These are phyloP conservation scores for Gisinianus flammeolus DNA, from an alignment of 2,888 invertebrate species.

Conservation along the genomic window DNA sequence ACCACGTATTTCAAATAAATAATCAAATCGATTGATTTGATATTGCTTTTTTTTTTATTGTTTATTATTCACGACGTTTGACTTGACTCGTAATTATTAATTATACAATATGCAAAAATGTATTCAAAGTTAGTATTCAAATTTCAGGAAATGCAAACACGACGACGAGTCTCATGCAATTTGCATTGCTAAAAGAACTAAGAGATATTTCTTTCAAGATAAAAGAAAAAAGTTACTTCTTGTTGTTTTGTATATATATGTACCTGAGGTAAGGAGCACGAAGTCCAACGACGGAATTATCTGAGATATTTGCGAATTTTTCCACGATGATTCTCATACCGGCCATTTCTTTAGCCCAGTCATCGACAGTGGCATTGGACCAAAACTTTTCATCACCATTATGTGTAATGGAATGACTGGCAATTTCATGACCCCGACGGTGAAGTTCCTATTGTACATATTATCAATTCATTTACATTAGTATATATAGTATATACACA, in stretches of 20 bases:
- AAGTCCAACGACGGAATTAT: conserved; percentile 89
- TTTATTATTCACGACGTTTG: too few relatives aligned
- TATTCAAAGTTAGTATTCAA: too few relatives aligned
- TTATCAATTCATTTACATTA: background rate
- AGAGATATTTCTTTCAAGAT: too few relatives aligned
- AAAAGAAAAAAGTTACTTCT: too few relatives aligned
- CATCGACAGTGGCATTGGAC: conserved; percentile 89
- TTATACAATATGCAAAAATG: too few relatives aligned
- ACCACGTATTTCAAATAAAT: too few relatives aligned
- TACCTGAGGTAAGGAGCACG: conserved; percentile 80
- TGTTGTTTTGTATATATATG: background rate
- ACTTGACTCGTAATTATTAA: too few relatives aligned
- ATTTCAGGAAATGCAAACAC: too few relatives aligned
- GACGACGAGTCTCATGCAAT: too few relatives aligned
- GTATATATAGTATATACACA: background rate
- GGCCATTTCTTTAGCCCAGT: conserved; percentile 95
- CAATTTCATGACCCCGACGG: conserved; percentile 90
- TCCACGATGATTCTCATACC: conserved; percentile 90
- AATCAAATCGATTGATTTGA: too few relatives aligned
- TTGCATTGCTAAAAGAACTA: too few relatives aligned
- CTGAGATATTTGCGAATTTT: conserved; percentile 86
- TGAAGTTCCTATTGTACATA: conserved; percentile 79
- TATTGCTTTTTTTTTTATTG: too few relatives aligned
- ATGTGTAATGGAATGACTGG: conserved; percentile 93
- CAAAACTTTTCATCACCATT: conserved; percentile 91